A percentile compares a stretch with the other conserved stretches of the same genome.
These are phyloP conservation scores for Crenuchus spilurus DNA, from an alignment of 2,797 vertebrate species.

Conservation along the genomic window DNA sequence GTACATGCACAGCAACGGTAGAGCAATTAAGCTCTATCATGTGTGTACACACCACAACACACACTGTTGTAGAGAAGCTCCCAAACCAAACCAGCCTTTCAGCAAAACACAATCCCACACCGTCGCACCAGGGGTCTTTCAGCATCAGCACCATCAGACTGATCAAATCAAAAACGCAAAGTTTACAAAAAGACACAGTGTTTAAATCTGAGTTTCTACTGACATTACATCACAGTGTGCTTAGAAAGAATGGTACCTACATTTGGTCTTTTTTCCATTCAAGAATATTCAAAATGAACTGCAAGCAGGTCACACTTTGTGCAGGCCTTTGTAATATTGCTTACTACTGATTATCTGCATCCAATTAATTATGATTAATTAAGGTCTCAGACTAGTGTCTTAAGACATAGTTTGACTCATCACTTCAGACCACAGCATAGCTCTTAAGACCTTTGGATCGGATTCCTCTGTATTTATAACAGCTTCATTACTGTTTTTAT, in stretches of 20 bases:
- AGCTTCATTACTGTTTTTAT: too few species aligned
- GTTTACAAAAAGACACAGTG: not conserved
- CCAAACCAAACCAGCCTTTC: constrained; percentile 35
- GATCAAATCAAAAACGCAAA: constrained; percentile 21
- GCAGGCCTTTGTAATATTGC: too few species aligned
- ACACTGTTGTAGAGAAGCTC: constrained; percentile 18
- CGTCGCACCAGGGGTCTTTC: constrained; percentile 16
- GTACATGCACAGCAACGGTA: not conserved
- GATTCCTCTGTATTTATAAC: too few species aligned
- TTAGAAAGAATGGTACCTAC: not conserved
- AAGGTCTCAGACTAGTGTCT: too few species aligned
- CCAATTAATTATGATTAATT: too few species aligned
- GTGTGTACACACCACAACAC: not conserved
- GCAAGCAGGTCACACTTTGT: not conserved
- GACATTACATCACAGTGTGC: not conserved
- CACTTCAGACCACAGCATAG: too few species aligned
- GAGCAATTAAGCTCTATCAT: constrained; percentile 18
- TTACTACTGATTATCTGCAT: too few species aligned
- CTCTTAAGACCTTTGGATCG: too few species aligned
- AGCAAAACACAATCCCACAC: constrained; percentile 46
- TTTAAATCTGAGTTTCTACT: not conserved
- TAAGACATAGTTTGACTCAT: too few species aligned
- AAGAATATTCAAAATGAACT: not conserved
- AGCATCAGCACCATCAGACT: constrained; percentile 27
- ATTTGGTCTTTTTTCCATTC: not conserved